Conservation (phyloP, 2,888 invertebrate genomes). For the Pristionchus maxplancki region DNA sequence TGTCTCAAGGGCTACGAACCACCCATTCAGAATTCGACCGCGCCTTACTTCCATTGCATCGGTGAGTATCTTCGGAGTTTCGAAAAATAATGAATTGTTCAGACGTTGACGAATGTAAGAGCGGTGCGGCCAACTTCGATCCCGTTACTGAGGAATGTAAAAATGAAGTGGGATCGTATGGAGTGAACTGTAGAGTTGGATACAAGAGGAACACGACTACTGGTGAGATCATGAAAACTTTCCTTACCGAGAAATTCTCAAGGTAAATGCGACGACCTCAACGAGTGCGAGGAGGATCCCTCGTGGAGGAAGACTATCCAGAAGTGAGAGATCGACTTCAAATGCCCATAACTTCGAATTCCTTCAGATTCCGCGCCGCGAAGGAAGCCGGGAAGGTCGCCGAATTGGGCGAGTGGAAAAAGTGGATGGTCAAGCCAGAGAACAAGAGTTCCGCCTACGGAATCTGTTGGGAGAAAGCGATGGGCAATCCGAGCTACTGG, state of each 20-base stretch:
- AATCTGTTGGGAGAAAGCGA: conserved; percentile 28
- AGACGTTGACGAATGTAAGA: conserved; percentile 49
- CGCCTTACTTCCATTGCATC: conserved; percentile 31
- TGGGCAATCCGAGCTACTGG: conserved; percentile 20
- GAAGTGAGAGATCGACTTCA: neutral
- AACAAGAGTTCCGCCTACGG: conserved; percentile 30
- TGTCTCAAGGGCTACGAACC: conserved; percentile 45
- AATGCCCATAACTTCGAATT: neutral
- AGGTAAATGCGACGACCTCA: conserved; percentile 31
- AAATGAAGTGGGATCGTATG: conserved; percentile 38
- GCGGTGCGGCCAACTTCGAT: conserved; percentile 50
- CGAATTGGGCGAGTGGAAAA: conserved; percentile 22
- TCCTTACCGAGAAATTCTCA: neutral
- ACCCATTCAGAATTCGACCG: conserved; percentile 39
- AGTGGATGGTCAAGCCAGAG: conserved; percentile 49
- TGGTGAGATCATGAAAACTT: neutral
- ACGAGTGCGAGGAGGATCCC: conserved; percentile 45
- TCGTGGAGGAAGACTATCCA: conserved; percentile 46
- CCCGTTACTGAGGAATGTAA: conserved; percentile 52
- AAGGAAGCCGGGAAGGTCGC: neutral
- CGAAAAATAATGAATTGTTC: neutral
- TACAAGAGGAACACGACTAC: conserved; percentile 23
- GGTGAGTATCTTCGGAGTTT: neutral
- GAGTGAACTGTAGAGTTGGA: neutral
- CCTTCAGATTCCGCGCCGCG: conserved; percentile 19